Evolutionary conservation across 2,113 vertebrate genomes (phyloP), one percentile per base, ranked within the genome.

Genomic region (Oncorhynchus mykiss): DNA sequence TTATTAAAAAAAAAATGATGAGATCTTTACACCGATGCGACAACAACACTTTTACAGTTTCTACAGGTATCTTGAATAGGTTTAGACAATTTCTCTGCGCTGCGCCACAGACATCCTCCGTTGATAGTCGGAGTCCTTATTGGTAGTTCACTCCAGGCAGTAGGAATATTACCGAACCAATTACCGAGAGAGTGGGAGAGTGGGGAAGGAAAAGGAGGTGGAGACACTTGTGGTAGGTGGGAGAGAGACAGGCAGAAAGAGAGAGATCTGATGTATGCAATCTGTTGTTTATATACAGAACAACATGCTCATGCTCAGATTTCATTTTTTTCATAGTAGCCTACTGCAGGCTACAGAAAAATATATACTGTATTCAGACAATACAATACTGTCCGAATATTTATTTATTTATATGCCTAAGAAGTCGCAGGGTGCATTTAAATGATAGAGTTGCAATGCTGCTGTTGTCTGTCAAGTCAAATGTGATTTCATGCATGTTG

Each of bases 171-270:
- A 39, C 45, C n/a, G 51, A 79, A 84, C 76, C 78, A 67, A 67
- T 71, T 54, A 84, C 80, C 60, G 72, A 80, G 70, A 75, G 74
- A 75, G 75, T 79, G 83, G 78, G 75, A 72, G 80, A 73, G 79
- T 72, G 72, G 77, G 74, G 80, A 77, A 80, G 83, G 62, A 76
- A 80, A 80, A 81, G 79, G 81, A 74, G 78, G 68, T 73, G 73
- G 71, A 73, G 80, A 82, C 73, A 49, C 62, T 57, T 76, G 75
- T 74, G 83, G 76, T 78, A 77, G 84, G 65, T 80, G 81, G 73
- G 39, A 48, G 74, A 34, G 48, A 51, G 39, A 74, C 71, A 34
- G 25, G 29, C 34, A 71, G 67, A 82, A 76, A 75, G 70, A 70
- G 74, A 67, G 77, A 77, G 78, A 11, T 62, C n/a, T n/a, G 59